A percentile compares a stretch with the other conserved stretches of the same genome.
Conservation (phyloP, 2,113 vertebrate genomes). For the Centropus unirufus region DNA sequence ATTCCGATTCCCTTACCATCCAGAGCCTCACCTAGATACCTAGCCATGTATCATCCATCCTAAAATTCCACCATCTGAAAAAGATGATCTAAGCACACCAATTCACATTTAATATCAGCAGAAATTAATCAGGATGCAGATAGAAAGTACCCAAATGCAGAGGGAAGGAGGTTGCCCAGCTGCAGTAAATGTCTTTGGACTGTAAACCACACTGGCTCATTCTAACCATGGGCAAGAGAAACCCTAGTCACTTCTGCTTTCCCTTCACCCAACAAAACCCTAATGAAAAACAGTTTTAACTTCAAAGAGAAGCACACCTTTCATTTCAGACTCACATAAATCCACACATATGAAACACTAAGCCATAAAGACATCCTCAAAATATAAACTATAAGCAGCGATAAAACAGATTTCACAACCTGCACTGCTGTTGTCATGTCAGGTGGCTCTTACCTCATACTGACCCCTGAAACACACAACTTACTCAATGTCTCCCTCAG, state of each 20-base stretch:
- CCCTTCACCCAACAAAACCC: not conserved
- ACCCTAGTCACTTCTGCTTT: not conserved
- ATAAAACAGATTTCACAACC: slow-evolving; percentile 41
- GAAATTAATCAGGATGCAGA: not conserved
- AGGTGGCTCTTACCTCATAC: slow-evolving; percentile 53
- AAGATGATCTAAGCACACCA: not conserved
- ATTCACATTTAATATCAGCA: not conserved
- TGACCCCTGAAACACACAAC: slow-evolving; percentile 35
- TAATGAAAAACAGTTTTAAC: not conserved
- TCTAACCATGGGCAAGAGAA: not conserved
- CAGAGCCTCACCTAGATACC: not conserved
- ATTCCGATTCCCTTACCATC: not conserved
- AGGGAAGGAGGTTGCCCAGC: not conserved
- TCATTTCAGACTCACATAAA: not conserved
- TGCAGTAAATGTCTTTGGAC: not conserved
- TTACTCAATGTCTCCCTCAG: slow-evolving; percentile 40
- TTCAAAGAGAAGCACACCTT: not conserved
- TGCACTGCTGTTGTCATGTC: not conserved
- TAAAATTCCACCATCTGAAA: not conserved
- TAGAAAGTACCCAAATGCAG: not conserved
- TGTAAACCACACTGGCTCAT: not conserved
- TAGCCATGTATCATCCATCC: not conserved
- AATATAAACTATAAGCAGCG: not conserved
- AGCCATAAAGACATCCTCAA: not conserved
- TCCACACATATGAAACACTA: not conserved